Evolutionary conservation across 2,888 invertebrate genomes (phyloP).

Genomic region (Exocentrus adspersus): DNA sequence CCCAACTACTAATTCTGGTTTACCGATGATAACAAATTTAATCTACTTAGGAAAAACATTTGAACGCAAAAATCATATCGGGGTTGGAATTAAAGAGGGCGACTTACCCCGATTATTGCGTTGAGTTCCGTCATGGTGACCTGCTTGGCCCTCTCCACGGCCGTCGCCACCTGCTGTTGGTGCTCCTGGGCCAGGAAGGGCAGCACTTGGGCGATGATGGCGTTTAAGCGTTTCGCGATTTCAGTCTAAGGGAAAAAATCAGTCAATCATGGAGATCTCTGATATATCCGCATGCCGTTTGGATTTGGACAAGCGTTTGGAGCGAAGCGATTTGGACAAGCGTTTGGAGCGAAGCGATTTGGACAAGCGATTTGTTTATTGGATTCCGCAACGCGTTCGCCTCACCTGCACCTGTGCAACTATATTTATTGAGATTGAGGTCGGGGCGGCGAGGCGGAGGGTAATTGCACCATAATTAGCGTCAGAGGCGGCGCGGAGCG

Average conservation of each 20-base stretch:
- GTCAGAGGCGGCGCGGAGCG: constrained; percentile 34
- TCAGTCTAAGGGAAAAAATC: constrained; percentile 82
- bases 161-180: constrained; percentile 92
- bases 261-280: neutral
- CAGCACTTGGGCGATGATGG: constrained; percentile 92
- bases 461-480: constrained; percentile 37
- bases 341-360: too few species aligned
- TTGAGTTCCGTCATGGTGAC: constrained; percentile 95
- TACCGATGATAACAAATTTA: neutral
- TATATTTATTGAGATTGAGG: constrained; percentile 10
- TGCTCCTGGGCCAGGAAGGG: constrained; percentile 92
- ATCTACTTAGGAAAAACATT: neutral
- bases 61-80: too few species aligned
- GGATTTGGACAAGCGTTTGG: too few species aligned
- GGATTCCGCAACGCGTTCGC: constrained; percentile 5
- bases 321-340: too few species aligned
- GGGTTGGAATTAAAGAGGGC: too few species aligned
- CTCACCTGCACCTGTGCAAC: neutral
- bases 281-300: too few species aligned
- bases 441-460: neutral
- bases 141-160: constrained; percentile 94
- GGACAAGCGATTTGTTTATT: constrained; percentile 23
- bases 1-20: neutral
- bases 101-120: constrained; percentile 91
- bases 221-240: constrained; percentile 93